These are phyloP conservation scores for Oryzias woworae DNA, from an alignment of 2,113 vertebrate species.

Conservation along the genomic window DNA sequence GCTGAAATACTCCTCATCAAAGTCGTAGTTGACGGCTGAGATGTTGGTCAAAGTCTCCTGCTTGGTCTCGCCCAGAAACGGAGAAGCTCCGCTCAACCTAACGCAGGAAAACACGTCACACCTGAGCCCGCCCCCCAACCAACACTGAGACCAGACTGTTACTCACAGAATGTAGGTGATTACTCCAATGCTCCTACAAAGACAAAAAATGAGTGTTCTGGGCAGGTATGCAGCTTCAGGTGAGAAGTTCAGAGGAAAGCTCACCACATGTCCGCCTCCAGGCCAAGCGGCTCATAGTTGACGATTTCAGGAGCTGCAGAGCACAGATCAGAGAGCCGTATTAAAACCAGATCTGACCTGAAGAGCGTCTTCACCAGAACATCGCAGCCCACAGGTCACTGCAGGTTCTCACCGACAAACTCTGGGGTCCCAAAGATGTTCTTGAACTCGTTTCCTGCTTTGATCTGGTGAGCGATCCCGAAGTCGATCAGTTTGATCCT, in stretches of 20 bases:
- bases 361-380: neutral
- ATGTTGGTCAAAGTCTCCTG: constrained; percentile 98
- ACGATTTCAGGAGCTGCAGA: constrained; percentile 93
- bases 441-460: constrained; percentile 96
- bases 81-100: constrained; percentile 92
- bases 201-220: constrained; percentile 31
- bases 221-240: neutral
- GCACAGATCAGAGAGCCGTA: constrained; percentile 48
- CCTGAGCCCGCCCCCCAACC: neutral
- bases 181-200: constrained; percentile 92
- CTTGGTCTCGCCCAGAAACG: constrained; percentile 94
- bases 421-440: constrained; percentile 97
- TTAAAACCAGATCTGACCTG: constrained; percentile 49
- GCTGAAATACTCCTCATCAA: constrained; percentile 96
- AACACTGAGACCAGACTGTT: neutral
- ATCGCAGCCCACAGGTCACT: neutral
- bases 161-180: constrained; percentile 98
- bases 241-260: constrained; percentile 36
- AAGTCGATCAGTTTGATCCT: constrained; percentile 98
- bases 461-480: constrained; percentile 95
- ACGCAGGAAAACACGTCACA: constrained; percentile 5
- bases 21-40: constrained; percentile 95
- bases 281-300: constrained; percentile 94
- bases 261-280: constrained; percentile 99
- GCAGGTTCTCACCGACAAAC: constrained; percentile 87